phyloP scores from a whole-genome alignment of 2,888 invertebrate species.

The Ormyrus rosae region DNA sequence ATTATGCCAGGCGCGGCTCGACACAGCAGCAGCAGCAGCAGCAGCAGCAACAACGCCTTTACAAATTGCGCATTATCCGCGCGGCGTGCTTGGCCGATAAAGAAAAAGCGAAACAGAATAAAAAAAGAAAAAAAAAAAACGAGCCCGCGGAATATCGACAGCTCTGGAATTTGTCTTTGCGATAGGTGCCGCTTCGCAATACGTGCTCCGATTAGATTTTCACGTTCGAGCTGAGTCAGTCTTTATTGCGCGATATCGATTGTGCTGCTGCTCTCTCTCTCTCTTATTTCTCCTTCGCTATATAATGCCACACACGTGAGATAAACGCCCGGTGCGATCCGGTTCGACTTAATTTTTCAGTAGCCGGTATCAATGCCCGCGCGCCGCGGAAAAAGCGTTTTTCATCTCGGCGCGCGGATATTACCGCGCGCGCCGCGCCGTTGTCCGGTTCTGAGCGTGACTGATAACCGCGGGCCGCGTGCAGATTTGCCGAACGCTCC shows the following conservation, averaged over 20 bases:
- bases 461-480: too few species aligned
- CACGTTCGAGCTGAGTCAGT: constrained; percentile 55
- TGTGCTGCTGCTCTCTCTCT: constrained; percentile 15
- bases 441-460: background rate
- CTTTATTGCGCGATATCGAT: constrained; percentile 55
- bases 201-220: constrained; percentile 62
- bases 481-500: too few species aligned
- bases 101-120: background rate
- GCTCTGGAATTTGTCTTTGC: constrained; percentile 47
- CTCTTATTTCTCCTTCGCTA: constrained; percentile 18
- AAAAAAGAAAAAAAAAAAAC: background rate
- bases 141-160: constrained; percentile 10
- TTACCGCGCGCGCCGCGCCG: background rate
- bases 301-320: constrained; percentile 38
- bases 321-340: constrained; percentile 44
- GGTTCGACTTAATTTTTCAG: constrained; percentile 51
- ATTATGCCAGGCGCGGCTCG: constrained; percentile 19
- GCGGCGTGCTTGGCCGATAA: constrained; percentile 4
- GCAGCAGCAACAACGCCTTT: constrained; percentile 8
- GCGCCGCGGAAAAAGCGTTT: background rate
- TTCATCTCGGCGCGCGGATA: constrained; percentile 20
- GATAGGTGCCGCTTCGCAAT: constrained; percentile 36
- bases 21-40: too few species aligned
- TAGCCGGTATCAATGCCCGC: constrained; percentile 34
- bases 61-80: constrained; percentile 50